Conservation (phyloP, 2,888 invertebrate species). For the Mylabris sibirica region DNA sequence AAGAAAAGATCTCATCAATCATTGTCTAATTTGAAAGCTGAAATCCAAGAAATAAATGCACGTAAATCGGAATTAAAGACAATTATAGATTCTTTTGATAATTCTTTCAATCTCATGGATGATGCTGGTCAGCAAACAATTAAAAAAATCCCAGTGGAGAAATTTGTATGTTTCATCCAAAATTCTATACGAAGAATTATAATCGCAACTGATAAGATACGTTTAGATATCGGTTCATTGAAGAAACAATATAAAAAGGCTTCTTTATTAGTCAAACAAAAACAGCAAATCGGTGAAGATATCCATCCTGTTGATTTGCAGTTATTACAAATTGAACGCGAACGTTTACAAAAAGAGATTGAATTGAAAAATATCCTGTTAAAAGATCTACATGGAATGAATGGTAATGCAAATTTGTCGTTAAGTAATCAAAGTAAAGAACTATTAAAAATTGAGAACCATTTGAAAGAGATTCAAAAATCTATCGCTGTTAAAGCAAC, state of each 20-base stretch:
- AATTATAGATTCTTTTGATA: conserved; percentile 62
- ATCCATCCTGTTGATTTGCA: conserved; percentile 69
- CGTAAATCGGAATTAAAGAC: conserved; percentile 63
- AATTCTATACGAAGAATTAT: conserved; percentile 66
- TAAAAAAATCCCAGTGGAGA: conserved; percentile 69
- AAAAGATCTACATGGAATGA: conserved; percentile 66
- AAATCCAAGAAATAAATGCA: conserved; percentile 62
- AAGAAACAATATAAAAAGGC: conserved; percentile 65
- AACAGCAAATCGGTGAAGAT: conserved; percentile 66
- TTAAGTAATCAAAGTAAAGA: conserved; percentile 65
- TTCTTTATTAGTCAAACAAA: conserved; percentile 64
- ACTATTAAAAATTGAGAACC: conserved; percentile 62
- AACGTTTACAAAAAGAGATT: conserved; percentile 61
- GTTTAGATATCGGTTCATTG: conserved; percentile 65
- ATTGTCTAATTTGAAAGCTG: conserved; percentile 31
- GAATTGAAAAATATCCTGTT: conserved; percentile 65
- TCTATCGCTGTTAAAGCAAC: conserved; percentile 59
- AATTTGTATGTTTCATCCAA: conserved; percentile 65
- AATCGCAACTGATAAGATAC: conserved; percentile 65
- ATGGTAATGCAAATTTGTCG: conserved; percentile 64
- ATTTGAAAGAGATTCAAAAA: conserved; percentile 59
- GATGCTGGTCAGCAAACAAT: conserved; percentile 66
- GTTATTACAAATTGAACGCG: conserved; percentile 68
- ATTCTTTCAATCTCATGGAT: conserved; percentile 57
- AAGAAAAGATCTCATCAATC: conserved; percentile 26